Base-by-base conservation (phyloP, 2,888 invertebrate genomes). In the Caenorhabditis drosophilae region DNA sequence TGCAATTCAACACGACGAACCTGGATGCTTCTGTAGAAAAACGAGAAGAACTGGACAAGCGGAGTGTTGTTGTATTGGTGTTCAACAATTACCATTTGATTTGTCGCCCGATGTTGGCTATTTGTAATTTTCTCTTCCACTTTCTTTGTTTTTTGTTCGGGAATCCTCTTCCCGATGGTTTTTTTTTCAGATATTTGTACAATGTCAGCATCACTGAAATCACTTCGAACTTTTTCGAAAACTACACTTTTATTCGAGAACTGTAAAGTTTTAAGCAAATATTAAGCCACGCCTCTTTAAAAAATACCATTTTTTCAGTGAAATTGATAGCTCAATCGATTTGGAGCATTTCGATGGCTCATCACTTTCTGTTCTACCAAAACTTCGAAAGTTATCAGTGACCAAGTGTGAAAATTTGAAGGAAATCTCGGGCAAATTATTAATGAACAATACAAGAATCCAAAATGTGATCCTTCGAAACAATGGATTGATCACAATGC, bases 121-220 rank as follows among this genome's bases (percentile, higher is more conserved):
- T 41, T 53, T 62, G 67, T 58, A 22, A 49, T 27, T 47, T 27
- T 31, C 9, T 31, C 12, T 31, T 31, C 12, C 7, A 31, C 6
- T 31, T 31, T 31, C 31, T 9, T 31, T 31, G 6, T 31, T 31
- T 31, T 31, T 31, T 12, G 6, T 31, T 9, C 6, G 31, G 6
- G 31, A 31, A 31, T 38, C 18, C 9, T 6, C 15, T 38, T 38
- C 38, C n/a, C 9, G 20, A 44, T 44, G 18, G n/a, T 18, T 40
- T 18, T 40, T 40, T n/a, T 67, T 75, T 49, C 55, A 79, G 79
- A 42, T 61, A 76, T 41, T 56, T 79, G 4, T 70, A 70, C 51
- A 68, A 74, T 52, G 66, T 71, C 20, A 63, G 68, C 20, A 75
- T 79, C 22, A 36, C 53, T 9, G 52, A 53, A 35, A 73, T 79